Evolutionary conservation across 2,888 invertebrate genomes (phyloP).

Genomic region (Nemapogon koenigi): DNA sequence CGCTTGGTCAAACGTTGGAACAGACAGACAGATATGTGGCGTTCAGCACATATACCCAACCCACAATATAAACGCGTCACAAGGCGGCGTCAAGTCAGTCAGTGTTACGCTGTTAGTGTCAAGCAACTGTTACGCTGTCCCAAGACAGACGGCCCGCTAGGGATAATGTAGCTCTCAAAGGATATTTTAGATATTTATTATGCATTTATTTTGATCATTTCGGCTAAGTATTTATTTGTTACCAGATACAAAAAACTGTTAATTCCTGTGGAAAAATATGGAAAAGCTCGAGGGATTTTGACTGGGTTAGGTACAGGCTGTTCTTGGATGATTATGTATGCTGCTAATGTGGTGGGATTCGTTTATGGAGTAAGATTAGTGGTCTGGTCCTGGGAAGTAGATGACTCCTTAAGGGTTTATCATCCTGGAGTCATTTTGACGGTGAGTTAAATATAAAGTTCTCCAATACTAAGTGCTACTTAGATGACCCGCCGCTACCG

Average conservation of each 20-base stretch:
- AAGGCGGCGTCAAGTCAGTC: no score
- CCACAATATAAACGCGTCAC: no score
- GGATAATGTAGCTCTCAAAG: background rate
- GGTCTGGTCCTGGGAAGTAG: conserved; percentile 51
- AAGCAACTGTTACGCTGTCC: no score
- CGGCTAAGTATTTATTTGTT: background rate
- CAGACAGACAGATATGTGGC: no score
- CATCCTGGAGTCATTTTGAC: conserved; percentile 66
- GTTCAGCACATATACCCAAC: no score
- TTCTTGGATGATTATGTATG: conserved; percentile 70
- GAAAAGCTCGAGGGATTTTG: conserved; percentile 60
- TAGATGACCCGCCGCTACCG: no score
- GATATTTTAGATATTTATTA: background rate
- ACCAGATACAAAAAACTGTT: conserved; percentile 41
- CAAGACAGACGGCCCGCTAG: background rate
- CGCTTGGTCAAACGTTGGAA: no score
- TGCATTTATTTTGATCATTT: background rate
- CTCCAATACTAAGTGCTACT: no score
- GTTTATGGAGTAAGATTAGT: conserved; percentile 73
- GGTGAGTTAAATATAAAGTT: no score
- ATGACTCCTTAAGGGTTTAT: conserved; percentile 55
- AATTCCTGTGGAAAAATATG: conserved; percentile 55
- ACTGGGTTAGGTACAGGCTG: conserved; percentile 67
- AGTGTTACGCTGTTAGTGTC: no score
- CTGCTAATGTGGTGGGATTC: conserved; percentile 69